Percentiles rank a stretch among this genome's conserved stretches.
These are phyloP conservation scores for Epiblema foenella DNA, from an alignment of 2,888 invertebrate species.

Conservation along the genomic window DNA sequence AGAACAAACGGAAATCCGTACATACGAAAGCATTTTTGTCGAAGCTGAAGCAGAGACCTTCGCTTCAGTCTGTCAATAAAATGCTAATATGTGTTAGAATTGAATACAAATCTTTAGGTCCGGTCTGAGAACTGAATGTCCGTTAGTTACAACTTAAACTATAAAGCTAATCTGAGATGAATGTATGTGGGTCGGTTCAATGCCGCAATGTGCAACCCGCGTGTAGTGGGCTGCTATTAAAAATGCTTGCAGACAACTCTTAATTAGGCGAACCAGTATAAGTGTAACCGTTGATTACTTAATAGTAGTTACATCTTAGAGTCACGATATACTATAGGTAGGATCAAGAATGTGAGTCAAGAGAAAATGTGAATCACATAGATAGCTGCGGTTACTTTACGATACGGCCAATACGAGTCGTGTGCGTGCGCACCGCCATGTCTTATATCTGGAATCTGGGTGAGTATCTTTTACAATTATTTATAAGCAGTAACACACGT, in stretches of 20 bases:
- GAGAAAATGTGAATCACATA: not conserved
- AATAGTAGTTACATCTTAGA: not conserved
- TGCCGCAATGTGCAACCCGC: slow-evolving; percentile 51
- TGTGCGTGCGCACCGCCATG: slow-evolving; percentile 48
- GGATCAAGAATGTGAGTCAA: not conserved
- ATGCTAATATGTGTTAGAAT: slow-evolving; percentile 6
- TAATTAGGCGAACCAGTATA: not conserved
- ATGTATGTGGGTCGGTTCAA: slow-evolving; percentile 52
- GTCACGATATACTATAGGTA: not conserved
- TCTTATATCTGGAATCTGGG: slow-evolving; percentile 30
- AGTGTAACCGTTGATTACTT: not conserved
- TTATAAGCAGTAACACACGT: slow-evolving; percentile 9
- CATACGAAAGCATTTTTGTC: too few species aligned
- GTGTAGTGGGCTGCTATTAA: slow-evolving; percentile 47
- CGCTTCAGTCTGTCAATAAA: not conserved
- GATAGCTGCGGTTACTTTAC: not conserved
- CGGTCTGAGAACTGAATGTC: slow-evolving; percentile 40
- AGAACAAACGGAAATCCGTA: too few species aligned
- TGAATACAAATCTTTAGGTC: slow-evolving; percentile 28
- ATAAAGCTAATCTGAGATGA: slow-evolving; percentile 47
- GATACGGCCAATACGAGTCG: slow-evolving; percentile 35
- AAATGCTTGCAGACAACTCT: not conserved
- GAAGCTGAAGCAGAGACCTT: too few species aligned
- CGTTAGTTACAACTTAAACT: slow-evolving; percentile 45
- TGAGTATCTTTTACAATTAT: slow-evolving; percentile 19